Percentiles rank a stretch among this genome's conserved stretches.
Conservation (phyloP, 1,140 invertebrate genomes). For the Solenopsis invicta region DNA sequence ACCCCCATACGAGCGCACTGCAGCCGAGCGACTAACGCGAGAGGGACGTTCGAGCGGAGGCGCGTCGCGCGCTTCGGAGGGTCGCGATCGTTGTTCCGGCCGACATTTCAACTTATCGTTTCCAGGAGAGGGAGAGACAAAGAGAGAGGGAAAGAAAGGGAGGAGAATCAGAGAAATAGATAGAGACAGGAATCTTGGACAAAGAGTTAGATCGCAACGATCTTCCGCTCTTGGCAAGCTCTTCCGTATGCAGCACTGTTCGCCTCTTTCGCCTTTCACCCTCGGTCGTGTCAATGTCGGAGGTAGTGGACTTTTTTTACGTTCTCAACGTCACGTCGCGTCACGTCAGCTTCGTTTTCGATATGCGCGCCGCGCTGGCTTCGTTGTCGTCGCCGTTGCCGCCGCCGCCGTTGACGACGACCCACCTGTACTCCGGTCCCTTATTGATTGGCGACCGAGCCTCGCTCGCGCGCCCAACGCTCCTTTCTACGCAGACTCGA, state of each 20-base stretch:
- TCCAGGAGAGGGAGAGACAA: conserved; percentile 15
- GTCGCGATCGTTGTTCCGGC: conserved; percentile 39
- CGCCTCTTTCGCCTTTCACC: background rate
- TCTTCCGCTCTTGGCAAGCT: background rate
- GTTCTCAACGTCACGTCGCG: conserved; percentile 46
- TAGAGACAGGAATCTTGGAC: background rate
- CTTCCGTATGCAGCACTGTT: background rate
- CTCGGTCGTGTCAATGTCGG: background rate
- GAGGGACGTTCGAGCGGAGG: conserved; percentile 15
- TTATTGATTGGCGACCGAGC: conserved; percentile 79
- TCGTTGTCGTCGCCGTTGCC: conserved; percentile 64
- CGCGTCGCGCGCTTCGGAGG: conserved; percentile 57
- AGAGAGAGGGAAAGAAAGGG: conserved; percentile 18
- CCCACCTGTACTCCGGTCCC: conserved; percentile 79
- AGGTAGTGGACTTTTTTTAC: conserved; percentile 43
- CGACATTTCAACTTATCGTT: conserved; percentile 57
- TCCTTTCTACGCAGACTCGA: conserved; percentile 74
- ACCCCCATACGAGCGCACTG: background rate
- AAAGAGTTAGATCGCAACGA: background rate
- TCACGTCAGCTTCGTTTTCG: conserved; percentile 69
- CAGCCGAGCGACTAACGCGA: conserved; percentile 47
- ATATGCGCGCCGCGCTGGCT: conserved; percentile 67
- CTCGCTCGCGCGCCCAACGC: conserved; percentile 64
- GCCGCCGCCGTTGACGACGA: conserved; percentile 76
- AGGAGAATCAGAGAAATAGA: background rate